Base-by-base conservation (phyloP, 2,113 vertebrate species). In the Phainopepla nitens region DNA sequence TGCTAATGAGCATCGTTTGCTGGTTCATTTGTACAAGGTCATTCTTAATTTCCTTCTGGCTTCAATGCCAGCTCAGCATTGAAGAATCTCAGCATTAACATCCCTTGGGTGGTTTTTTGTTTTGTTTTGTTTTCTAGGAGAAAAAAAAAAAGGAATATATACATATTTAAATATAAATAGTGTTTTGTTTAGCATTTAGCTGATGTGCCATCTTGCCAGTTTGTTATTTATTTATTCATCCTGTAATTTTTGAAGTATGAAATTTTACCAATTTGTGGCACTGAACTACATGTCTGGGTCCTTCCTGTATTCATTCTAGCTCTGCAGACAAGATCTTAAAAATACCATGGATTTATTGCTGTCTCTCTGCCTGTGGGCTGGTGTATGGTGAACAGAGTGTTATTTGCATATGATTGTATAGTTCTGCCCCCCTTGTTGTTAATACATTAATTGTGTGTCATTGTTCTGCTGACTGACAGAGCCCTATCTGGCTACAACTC, bases 1-100 rank as follows among this genome's bases (percentile, higher is more conserved):
- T 94, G 83, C 83, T 95, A 95, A 96, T 91, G 71, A 95, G 57
- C 73, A 68, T 90, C 20, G 6, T 95, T 93, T 96, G 66, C 70
- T 91, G 61, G 23, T 89, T 95, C 83, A 56, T 50, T 90, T 79
- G 53, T 78, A 70, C 49, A 76, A 78, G 51, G 71, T 77, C 41
- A 56, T 93, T 84, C 72, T 90, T 89, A 69, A 79, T 87, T 91
- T 96, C 58, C 41, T 87, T 69, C 8, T 39, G 42, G 50, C 87
- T 95, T 84, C 82, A 90, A 69, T 72, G 60, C 79, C 21, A 35
- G 49, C 75, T 83, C 24, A 71, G 24, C 45, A 31, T 7, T 50
- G 58, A 85, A 87, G 69, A 89, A 60, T 82, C 53, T 91, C 36
- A 88, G 49, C 58, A 35, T 27, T 66, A 27, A 45, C 6, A 33